Conservation (phyloP, 2,113 vertebrate genomes). For the Crotalus tigris region DNA sequence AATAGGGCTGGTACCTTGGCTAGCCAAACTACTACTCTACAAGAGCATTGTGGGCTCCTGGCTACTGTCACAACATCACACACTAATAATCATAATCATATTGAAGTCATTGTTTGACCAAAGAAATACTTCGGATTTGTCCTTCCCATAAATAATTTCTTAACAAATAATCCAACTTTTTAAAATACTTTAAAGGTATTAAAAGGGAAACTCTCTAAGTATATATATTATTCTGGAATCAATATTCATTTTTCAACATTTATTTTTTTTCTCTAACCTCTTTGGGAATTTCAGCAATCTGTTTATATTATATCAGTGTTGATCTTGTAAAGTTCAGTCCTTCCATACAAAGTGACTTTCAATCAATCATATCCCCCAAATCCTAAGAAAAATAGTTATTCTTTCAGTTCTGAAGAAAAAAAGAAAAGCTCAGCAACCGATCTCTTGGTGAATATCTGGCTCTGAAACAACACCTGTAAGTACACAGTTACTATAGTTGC, state of each 20-base stretch:
- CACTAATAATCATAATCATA: not conserved
- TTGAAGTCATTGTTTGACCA: not conserved
- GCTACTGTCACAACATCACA: not conserved
- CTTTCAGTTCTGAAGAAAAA: not conserved
- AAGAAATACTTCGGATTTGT: not conserved
- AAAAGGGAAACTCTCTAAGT: not conserved
- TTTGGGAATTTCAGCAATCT: not conserved
- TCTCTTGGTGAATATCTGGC: not conserved
- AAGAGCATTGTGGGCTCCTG: not conserved
- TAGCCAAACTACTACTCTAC: not conserved
- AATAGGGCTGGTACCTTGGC: not conserved
- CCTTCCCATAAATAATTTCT: not conserved
- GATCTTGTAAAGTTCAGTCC: not conserved
- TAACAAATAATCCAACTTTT: not conserved
- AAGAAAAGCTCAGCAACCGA: not conserved
- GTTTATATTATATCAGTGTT: not conserved
- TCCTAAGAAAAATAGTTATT: not conserved
- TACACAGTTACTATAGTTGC: not conserved
- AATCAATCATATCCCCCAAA: not conserved
- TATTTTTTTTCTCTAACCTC: not conserved
- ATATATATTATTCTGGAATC: not conserved
- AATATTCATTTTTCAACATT: not conserved
- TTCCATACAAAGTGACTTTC: not conserved
- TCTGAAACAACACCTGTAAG: not conserved
- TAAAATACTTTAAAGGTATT: not conserved